These are phyloP conservation scores for Tineola bisselliella DNA, from an alignment of 2,888 invertebrate genomes.

Conservation along the genomic window DNA sequence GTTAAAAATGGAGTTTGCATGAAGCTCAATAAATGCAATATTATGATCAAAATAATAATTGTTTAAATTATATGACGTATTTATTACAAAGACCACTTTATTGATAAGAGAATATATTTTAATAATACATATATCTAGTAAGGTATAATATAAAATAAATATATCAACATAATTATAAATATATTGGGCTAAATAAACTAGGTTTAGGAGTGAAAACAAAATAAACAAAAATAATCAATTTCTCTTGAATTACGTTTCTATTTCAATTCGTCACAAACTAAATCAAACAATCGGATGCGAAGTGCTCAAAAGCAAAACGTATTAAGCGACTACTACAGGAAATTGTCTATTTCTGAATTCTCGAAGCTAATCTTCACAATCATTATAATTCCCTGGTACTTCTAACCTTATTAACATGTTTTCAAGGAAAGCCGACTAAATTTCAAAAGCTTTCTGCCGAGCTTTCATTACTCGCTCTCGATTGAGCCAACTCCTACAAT, in stretches of 20 bases:
- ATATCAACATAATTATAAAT: too few relatives aligned
- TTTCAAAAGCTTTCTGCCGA: background rate
- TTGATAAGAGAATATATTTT: too few relatives aligned
- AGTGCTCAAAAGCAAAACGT: background rate
- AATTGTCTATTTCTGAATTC: background rate
- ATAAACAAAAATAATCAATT: background rate
- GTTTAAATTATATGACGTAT: too few relatives aligned
- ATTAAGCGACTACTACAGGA: background rate
- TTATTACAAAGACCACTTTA: too few relatives aligned
- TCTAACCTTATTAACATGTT: conserved; percentile 64
- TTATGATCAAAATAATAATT: background rate
- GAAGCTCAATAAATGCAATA: background rate
- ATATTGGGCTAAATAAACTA: background rate
- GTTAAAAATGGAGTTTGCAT: background rate
- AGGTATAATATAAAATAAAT: too few relatives aligned
- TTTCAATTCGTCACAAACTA: background rate
- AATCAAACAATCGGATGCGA: background rate
- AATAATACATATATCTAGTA: too few relatives aligned
- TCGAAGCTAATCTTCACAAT: conserved; percentile 19
- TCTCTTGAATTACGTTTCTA: background rate
- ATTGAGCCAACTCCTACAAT: background rate
- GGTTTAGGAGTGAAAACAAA: background rate
- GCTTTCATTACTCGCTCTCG: background rate
- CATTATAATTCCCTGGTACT: conserved; percentile 43
- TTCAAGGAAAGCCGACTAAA: conserved; percentile 43